phyloP scores from a whole-genome alignment of 2,888 invertebrate genomes.

The Venustoraphidia nigricollis region DNA sequence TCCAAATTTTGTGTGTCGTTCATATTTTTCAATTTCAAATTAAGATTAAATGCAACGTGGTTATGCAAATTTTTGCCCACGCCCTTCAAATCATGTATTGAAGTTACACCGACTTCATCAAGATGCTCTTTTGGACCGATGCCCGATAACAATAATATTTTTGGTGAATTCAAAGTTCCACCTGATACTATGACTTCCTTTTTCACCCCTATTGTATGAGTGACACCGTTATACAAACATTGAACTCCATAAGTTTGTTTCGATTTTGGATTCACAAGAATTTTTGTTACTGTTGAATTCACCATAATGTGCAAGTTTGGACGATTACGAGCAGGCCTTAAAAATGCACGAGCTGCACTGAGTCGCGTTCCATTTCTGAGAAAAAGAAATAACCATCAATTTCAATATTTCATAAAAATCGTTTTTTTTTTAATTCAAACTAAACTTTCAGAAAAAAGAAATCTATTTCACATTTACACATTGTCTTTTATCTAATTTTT shows the following conservation, averaged over 20 bases:
- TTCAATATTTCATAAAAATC: neutral
- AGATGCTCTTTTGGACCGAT: conserved; percentile 46
- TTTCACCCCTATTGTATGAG: conserved; percentile 30
- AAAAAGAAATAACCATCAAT: conserved; percentile 8
- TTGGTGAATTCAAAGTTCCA: conserved; percentile 51
- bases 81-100: conserved; percentile 45
- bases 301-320: conserved; percentile 44
- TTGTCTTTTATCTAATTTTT: no score
- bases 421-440: neutral
- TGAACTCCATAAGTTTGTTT: conserved; percentile 43
- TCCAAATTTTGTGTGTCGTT: conserved; percentile 31
- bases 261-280: conserved; percentile 29
- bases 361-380: conserved; percentile 41
- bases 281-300: conserved; percentile 42
- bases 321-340: conserved; percentile 37
- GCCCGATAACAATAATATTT: conserved; percentile 48
- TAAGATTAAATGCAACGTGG: conserved; percentile 44
- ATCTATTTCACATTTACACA: no score
- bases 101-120: conserved; percentile 38
- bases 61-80: conserved; percentile 56
- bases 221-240: conserved; percentile 34
- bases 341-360: conserved; percentile 43
- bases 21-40: conserved; percentile 31
- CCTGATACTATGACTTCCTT: conserved; percentile 45
- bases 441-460: no score